These are phyloP conservation scores for Sycon ciliatum DNA, from an alignment of 37 sponge, comb jelly and placozoan species.

Conservation along the genomic window DNA sequence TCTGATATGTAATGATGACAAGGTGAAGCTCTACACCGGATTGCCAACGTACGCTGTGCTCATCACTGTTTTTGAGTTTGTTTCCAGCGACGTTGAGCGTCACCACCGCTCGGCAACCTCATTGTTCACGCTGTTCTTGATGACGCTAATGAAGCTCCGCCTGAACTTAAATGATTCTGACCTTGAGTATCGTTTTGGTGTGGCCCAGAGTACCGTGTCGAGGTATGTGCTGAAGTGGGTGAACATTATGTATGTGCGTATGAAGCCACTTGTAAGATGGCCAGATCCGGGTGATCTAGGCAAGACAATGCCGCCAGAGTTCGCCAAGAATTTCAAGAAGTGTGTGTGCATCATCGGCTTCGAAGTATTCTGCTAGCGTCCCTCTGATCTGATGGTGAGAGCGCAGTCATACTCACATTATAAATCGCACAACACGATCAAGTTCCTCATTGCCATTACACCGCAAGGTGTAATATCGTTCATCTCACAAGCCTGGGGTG, in stretches of 20 bases:
- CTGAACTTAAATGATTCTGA: slow-evolving; percentile 1
- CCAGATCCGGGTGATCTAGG: slow-evolving; percentile 2
- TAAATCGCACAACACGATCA: neutral
- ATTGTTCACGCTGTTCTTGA: slow-evolving; percentile 20
- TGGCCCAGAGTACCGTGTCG: slow-evolving; percentile 22
- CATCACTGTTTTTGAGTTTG: slow-evolving; percentile 5
- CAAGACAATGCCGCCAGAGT: slow-evolving; percentile 48
- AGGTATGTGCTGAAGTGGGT: neutral
- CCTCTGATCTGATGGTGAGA: slow-evolving; percentile 14
- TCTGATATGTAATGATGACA: slow-evolving; percentile 14
- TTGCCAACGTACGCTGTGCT: slow-evolving; percentile 6
- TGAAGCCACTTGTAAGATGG: neutral
- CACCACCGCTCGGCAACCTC: neutral
- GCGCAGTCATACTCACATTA: slow-evolving; percentile 10
- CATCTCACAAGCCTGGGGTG: slow-evolving; percentile 49
- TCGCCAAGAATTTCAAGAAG: slow-evolving; percentile 19
- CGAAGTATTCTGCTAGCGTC: slow-evolving; percentile 37
- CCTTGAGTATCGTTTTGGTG: slow-evolving; percentile 23
- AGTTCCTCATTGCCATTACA: slow-evolving; percentile 10
- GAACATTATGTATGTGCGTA: neutral
- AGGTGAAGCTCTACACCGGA: slow-evolving; percentile 26
- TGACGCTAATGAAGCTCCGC: slow-evolving; percentile 34
- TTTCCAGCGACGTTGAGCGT: neutral
- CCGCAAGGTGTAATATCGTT: neutral
- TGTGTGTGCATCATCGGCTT: slow-evolving; percentile 51